phyloP scores from a whole-genome alignment of 2,888 invertebrate species.

The Hydrotaea diabolus region DNA sequence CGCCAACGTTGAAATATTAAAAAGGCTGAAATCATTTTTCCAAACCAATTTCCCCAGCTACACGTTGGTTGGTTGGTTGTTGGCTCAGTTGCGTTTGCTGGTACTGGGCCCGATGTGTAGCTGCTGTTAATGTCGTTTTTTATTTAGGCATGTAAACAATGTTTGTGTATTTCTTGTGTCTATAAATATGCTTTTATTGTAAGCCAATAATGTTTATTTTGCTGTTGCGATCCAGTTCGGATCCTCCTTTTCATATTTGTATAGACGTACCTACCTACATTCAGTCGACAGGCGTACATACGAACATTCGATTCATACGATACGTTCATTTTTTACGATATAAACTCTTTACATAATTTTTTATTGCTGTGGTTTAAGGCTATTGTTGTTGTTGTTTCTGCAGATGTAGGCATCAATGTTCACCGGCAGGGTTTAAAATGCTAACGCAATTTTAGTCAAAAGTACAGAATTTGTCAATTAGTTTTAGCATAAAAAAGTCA shows the following conservation, averaged over 20 bases:
- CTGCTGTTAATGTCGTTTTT: slow-evolving; percentile 8
- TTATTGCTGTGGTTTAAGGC: slow-evolving; percentile 49
- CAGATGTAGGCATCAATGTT: background rate
- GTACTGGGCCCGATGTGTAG: background rate
- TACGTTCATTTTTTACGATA: slow-evolving; percentile 22
- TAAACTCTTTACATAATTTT: slow-evolving; percentile 35
- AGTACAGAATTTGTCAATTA: too few relatives aligned
- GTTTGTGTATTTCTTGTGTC: slow-evolving; percentile 58
- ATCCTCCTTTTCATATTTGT: background rate
- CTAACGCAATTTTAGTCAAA: too few relatives aligned
- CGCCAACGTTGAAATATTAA: background rate
- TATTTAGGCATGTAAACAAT: slow-evolving; percentile 51
- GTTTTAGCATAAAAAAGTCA: too few relatives aligned
- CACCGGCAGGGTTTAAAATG: too few relatives aligned
- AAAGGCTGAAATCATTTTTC: background rate
- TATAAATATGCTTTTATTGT: slow-evolving; percentile 62
- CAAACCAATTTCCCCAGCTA: background rate
- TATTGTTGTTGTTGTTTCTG: slow-evolving; percentile 34
- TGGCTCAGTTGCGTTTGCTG: background rate
- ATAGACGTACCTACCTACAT: background rate
- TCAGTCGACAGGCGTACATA: background rate
- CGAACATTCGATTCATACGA: background rate
- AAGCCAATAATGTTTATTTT: slow-evolving; percentile 61
- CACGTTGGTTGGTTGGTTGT: background rate
- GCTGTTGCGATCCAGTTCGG: background rate